Percentiles rank a stretch among this genome's conserved stretches.
phyloP scores from a whole-genome alignment of 2,113 vertebrate species.

The Ranitomeya imitator region DNA sequence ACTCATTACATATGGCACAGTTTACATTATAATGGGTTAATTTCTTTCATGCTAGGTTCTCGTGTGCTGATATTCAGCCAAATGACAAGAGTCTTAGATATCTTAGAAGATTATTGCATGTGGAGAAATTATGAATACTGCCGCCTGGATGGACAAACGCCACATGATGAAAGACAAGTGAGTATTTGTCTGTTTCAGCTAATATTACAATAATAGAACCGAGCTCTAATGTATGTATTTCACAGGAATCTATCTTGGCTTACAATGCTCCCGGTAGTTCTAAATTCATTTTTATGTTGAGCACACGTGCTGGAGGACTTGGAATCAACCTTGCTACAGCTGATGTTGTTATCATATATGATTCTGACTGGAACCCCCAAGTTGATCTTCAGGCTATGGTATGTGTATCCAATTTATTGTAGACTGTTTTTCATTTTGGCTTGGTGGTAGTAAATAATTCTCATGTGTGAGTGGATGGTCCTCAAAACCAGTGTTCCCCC shows the following conservation, averaged over 20 bases:
- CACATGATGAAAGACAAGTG: constrained; percentile 97
- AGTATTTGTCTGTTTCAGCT: constrained; percentile 33
- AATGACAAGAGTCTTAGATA: constrained; percentile 96
- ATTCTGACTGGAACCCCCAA: constrained; percentile 99
- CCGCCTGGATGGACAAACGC: constrained; percentile 93
- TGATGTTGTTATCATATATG: constrained; percentile 96
- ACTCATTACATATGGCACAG: too few relatives aligned
- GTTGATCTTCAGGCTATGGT: constrained; percentile 99
- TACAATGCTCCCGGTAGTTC: constrained; percentile 91
- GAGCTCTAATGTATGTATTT: not conserved
- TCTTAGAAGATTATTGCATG: constrained; percentile 99
- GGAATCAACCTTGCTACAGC: constrained; percentile 98
- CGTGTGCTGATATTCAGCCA: constrained; percentile 97
- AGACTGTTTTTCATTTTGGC: too few relatives aligned
- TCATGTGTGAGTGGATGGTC: too few relatives aligned
- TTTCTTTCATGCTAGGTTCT: constrained; percentile 75
- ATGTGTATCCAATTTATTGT: constrained; percentile 46
- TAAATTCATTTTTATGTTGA: constrained; percentile 98
- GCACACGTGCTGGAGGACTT: constrained; percentile 93
- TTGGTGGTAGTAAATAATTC: too few relatives aligned
- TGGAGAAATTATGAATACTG: constrained; percentile 96
- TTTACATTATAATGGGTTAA: constrained; percentile 14
- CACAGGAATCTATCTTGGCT: constrained; percentile 89
- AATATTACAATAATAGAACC: not conserved
- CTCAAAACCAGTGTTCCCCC: too few relatives aligned